A percentile compares a stretch with the other conserved stretches of the same genome.
These are phyloP conservation scores for Sorex fumeus DNA, from an alignment of 2,113 vertebrate genomes.

Conservation along the genomic window DNA sequence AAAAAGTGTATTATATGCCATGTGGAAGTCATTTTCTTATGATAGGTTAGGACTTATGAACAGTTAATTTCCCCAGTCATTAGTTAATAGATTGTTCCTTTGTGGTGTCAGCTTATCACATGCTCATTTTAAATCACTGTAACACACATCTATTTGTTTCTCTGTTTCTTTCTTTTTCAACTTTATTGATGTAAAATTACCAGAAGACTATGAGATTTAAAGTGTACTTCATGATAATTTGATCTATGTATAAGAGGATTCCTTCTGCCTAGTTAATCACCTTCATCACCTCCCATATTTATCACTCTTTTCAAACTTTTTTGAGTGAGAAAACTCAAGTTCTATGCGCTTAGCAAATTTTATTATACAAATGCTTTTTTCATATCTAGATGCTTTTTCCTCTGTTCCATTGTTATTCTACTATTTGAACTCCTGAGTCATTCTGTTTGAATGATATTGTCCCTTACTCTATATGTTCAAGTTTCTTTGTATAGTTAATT, in stretches of 20 bases:
- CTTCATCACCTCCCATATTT: conserved; percentile 11
- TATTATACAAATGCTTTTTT: conserved; percentile 19
- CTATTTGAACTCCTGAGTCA: neutral
- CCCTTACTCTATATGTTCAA: conserved; percentile 25
- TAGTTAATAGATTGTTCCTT: conserved; percentile 18
- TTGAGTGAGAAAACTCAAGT: neutral
- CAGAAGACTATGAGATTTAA: conserved; percentile 43
- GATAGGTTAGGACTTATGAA: conserved; percentile 3
- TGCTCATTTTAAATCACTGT: conserved; percentile 16
- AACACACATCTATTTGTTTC: conserved; percentile 30
- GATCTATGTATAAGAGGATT: neutral
- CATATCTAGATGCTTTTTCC: neutral
- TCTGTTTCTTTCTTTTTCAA: neutral
- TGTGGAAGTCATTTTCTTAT: conserved; percentile 54
- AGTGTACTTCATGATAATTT: neutral
- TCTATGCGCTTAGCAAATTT: conserved; percentile 37
- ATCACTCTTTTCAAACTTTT: neutral
- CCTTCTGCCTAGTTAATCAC: neutral
- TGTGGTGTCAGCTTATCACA: conserved; percentile 9
- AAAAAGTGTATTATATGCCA: conserved; percentile 52
- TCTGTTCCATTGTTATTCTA: conserved; percentile 25
- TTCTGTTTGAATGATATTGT: conserved; percentile 35
- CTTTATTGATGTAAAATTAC: neutral
- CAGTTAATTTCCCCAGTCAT: conserved; percentile 40
- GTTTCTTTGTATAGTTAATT: conserved; percentile 9